Evolutionary conservation across 2,888 invertebrate species (phyloP).

Genomic region (Zygaena filipendulae): DNA sequence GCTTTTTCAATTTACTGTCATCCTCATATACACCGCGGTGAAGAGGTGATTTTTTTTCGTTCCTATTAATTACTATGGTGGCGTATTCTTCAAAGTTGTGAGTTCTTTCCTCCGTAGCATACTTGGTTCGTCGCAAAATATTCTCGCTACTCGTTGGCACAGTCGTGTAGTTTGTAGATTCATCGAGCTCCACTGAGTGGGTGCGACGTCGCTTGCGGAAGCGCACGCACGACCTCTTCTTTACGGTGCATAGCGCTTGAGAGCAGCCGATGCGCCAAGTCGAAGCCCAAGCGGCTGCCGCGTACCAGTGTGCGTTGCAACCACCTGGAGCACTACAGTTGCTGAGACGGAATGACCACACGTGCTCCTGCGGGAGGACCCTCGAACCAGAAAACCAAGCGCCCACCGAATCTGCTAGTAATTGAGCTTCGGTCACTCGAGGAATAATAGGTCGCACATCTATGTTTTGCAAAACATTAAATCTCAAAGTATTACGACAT

Average conservation of each 20-base stretch:
- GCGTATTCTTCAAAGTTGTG: constrained; percentile 32
- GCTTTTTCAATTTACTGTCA: constrained; percentile 18
- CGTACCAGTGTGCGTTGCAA: constrained; percentile 55
- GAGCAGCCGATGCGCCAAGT: constrained; percentile 58
- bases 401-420: constrained; percentile 51
- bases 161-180: constrained; percentile 15
- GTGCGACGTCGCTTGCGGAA: constrained; percentile 34
- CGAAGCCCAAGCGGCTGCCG: constrained; percentile 54
- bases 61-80: constrained; percentile 18
- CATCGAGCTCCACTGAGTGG: constrained; percentile 5
- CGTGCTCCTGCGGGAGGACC: constrained; percentile 38
- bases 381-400: constrained; percentile 57
- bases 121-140: constrained; percentile 39
- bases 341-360: constrained; percentile 42
- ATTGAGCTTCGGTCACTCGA: constrained; percentile 49
- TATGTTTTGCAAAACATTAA: constrained; percentile 56
- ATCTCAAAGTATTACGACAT: constrained; percentile 51
- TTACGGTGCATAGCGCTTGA: constrained; percentile 48
- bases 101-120: constrained; percentile 26
- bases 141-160: constrained; percentile 25
- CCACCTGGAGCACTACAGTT: constrained; percentile 54
- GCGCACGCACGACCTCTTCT: constrained; percentile 36
- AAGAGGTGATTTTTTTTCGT: constrained; percentile 31
- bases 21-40: constrained; percentile 32
- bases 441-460: constrained; percentile 48